Evolutionary conservation across 2,888 invertebrate species (phyloP).

Genomic region (Amiota communis): DNA sequence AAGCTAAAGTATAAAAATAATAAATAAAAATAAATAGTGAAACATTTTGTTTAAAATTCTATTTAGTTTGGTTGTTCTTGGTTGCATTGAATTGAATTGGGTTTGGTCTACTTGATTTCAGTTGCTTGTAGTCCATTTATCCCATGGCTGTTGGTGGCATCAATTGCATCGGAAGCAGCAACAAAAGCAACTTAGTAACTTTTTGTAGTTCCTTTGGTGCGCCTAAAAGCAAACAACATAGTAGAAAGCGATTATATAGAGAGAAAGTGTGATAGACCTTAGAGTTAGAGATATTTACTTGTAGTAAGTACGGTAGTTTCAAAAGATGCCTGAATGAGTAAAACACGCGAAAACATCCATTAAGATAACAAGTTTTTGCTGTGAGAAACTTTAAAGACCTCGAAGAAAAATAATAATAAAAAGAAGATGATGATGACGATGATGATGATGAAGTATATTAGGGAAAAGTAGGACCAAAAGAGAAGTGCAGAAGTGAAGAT

Average conservation of each 20-base stretch:
- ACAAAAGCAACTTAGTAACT: background rate
- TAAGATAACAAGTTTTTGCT: slow-evolving; percentile 16
- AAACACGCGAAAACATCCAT: slow-evolving; percentile 9
- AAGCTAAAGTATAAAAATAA: background rate
- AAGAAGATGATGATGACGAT: background rate
- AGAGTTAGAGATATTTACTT: background rate
- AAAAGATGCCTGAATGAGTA: background rate
- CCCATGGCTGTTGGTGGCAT: background rate
- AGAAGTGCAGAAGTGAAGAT: background rate
- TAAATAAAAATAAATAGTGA: background rate
- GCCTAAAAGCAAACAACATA: background rate
- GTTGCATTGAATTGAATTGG: background rate
- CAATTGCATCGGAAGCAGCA: background rate
- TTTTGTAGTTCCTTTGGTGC: background rate
- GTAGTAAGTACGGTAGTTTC: background rate
- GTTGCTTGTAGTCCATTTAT: background rate
- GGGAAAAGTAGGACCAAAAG: background rate
- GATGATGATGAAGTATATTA: background rate
- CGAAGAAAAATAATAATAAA: background rate
- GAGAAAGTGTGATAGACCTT: too few species aligned
- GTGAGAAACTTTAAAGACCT: background rate
- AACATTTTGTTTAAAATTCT: background rate
- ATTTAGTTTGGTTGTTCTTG: background rate
- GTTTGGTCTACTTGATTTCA: background rate
- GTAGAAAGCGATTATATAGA: background rate